Conservation (phyloP, 2,888 invertebrate genomes). For the Aplocera efformata region DNA sequence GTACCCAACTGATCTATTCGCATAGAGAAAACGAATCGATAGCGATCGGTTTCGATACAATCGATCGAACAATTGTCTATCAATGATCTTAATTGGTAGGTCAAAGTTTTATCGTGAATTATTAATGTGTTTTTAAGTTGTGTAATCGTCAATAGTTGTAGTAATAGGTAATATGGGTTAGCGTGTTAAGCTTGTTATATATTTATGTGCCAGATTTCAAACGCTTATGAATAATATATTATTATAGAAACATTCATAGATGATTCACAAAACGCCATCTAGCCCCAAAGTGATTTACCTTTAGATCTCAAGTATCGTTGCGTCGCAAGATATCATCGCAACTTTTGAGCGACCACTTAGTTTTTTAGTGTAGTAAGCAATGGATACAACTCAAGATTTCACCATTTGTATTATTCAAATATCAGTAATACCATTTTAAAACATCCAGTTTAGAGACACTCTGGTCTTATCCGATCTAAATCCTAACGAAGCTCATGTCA, state of each 20-base stretch:
- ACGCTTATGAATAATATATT: too few relatives aligned
- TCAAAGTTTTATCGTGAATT: conserved; percentile 19
- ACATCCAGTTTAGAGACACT: conserved; percentile 5
- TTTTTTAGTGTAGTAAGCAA: too few relatives aligned
- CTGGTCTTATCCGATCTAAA: conserved; percentile 12
- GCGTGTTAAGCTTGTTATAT: too few relatives aligned
- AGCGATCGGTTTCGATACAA: conserved; percentile 24
- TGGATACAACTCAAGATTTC: not conserved
- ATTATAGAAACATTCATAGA: too few relatives aligned
- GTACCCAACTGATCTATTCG: conserved; percentile 12
- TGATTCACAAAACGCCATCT: too few relatives aligned
- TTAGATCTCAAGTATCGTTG: too few relatives aligned
- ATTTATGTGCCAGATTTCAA: too few relatives aligned
- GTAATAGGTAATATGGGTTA: too few relatives aligned
- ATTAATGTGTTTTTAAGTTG: conserved; percentile 15
- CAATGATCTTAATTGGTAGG: conserved; percentile 24
- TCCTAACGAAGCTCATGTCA: conserved; percentile 42
- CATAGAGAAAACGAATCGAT: conserved; percentile 10
- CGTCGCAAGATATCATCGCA: too few relatives aligned
- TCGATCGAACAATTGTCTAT: conserved; percentile 20
- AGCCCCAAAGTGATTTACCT: too few relatives aligned
- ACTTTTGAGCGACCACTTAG: too few relatives aligned
- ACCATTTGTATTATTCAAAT: conserved; percentile 7
- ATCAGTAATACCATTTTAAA: not conserved
- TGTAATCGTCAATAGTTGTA: conserved; percentile 12